A percentile compares a stretch with the other conserved stretches of the same genome.
Evolutionary conservation across 1,140 invertebrate genomes (phyloP).

Genomic region (Platyscapa corneri): DNA sequence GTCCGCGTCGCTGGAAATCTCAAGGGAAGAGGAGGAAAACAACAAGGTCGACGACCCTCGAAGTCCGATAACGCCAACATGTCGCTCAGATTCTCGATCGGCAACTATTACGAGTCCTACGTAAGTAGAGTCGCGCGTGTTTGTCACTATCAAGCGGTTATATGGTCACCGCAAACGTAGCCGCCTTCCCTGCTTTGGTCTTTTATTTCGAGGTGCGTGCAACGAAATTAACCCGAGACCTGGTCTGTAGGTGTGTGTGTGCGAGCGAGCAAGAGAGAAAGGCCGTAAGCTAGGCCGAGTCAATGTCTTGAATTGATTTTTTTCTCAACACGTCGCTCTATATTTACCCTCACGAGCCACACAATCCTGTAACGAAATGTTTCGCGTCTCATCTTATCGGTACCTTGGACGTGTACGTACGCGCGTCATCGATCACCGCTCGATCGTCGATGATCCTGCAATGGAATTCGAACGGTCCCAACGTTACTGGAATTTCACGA

Average conservation of each 20-base stretch:
- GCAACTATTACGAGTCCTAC: slow-evolving; percentile 70
- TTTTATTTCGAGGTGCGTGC: background rate
- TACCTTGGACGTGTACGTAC: background rate
- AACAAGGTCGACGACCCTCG: background rate
- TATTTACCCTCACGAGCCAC: slow-evolving; percentile 17
- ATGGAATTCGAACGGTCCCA: too few relatives aligned
- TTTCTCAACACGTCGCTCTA: slow-evolving; percentile 25
- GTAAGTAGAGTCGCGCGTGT: slow-evolving; percentile 61
- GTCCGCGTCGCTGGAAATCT: background rate
- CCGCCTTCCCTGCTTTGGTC: background rate
- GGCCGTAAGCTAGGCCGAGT: background rate
- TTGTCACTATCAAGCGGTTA: background rate
- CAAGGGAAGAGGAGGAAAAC: background rate
- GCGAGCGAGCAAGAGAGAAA: background rate
- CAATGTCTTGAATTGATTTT: slow-evolving; percentile 4
- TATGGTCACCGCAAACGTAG: background rate
- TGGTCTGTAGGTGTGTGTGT: background rate
- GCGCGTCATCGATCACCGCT: too few relatives aligned
- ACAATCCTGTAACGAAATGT: background rate
- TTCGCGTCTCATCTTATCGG: background rate
- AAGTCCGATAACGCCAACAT: slow-evolving; percentile 4
- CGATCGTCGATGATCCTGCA: too few relatives aligned
- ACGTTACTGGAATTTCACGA: too few relatives aligned
- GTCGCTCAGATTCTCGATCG: slow-evolving; percentile 68
- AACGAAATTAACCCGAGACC: background rate